Percentiles rank a stretch among this genome's conserved stretches.
Evolutionary conservation across 2,888 invertebrate species (phyloP).

Genomic region (Mantis religiosa): DNA sequence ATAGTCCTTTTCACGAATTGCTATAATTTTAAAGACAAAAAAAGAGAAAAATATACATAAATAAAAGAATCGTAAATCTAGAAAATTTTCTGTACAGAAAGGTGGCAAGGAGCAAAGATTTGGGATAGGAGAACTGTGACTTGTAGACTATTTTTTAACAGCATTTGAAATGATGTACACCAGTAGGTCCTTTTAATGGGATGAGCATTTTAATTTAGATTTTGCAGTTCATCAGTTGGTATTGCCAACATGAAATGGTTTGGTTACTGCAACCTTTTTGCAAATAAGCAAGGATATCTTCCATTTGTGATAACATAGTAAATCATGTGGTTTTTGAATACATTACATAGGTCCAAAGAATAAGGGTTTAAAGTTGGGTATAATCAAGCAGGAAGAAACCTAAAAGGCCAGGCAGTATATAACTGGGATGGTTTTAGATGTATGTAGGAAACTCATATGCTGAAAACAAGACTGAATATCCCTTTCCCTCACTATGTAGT

Average conservation of each 20-base stretch:
- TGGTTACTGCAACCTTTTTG: neutral
- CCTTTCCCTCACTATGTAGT: neutral
- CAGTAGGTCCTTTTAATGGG: neutral
- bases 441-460: neutral
- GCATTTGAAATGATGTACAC: neutral
- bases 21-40: neutral
- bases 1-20: neutral
- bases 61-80: neutral
- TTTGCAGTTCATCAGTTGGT: neutral
- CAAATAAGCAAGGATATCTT: neutral
- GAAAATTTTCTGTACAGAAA: neutral
- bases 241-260: neutral
- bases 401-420: neutral
- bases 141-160: neutral
- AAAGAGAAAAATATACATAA: neutral
- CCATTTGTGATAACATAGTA: neutral
- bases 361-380: neutral
- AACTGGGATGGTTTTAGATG: neutral
- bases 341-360: neutral
- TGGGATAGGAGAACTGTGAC: neutral
- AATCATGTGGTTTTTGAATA: neutral
- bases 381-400: neutral
- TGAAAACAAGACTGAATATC: neutral
- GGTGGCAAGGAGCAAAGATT: neutral
- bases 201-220: neutral